phyloP scores from a whole-genome alignment of 2,113 vertebrate species.

The Chelonoidis abingdonii region DNA sequence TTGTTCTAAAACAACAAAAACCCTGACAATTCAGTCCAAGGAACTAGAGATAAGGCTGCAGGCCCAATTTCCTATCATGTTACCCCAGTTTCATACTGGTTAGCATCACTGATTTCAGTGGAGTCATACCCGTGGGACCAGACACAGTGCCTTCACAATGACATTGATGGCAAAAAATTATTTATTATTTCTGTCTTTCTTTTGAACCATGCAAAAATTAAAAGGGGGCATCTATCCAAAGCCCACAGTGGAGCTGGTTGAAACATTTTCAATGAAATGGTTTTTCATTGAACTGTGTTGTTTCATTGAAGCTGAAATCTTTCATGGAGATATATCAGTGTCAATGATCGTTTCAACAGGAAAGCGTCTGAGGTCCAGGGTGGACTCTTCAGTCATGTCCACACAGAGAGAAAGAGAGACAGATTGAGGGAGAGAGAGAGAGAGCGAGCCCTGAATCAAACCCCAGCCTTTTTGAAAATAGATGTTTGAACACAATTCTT shows the following conservation, averaged over 20 bases:
- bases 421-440: background rate
- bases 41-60: constrained; percentile 4
- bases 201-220: background rate
- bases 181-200: background rate
- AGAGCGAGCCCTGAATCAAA: background rate
- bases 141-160: background rate
- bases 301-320: background rate
- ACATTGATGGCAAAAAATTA: background rate
- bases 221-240: background rate
- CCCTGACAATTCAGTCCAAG: background rate
- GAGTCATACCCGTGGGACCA: background rate
- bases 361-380: rapidly evolving
- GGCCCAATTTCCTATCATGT: background rate
- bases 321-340: background rate
- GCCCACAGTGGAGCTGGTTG: background rate
- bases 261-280: background rate
- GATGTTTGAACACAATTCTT: background rate
- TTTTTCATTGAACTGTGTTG: background rate
- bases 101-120: background rate
- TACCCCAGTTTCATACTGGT: background rate
- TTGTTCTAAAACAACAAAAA: background rate
- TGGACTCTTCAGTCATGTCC: background rate
- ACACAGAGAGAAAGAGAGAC: background rate
- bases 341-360: background rate
- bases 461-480: background rate